Evolutionary conservation across 2,888 invertebrate species (phyloP), one percentile per base, ranked within the genome.

Genomic region (Hypomecis atomaria): DNA sequence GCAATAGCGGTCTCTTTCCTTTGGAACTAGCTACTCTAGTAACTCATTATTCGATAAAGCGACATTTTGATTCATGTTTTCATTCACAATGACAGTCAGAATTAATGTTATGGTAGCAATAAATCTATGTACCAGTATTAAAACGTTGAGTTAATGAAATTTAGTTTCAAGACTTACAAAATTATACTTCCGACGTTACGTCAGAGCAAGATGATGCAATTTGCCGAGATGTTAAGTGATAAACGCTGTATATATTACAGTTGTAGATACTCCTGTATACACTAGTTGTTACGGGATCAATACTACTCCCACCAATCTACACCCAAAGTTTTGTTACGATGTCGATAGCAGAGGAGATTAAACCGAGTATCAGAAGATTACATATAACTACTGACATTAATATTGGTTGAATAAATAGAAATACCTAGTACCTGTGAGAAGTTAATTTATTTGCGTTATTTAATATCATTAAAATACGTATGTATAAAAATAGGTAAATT

Each of bases 171-270:
- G 6, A 36, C 11, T 0, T 49, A 47, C 9, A 6, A 33, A 2
- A 1, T n/a, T 3, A 2, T 6, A 13, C 23, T 1, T 5, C 13
- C 34, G 44, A 23, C 23, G 13, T 56, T 52, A 49, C 48, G 49
- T 56, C 55, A 44, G 11, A 45, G 48, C 7, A 43, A 55, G 61
- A 44, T 62, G 61, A 62, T 56, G 61, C 55, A 62, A 62, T 13
- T 33, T 56, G 6, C 33, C 6, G 13, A 37, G 38, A 50, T 38
- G 7, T 56, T 49, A 34, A 37, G 49, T 50, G 37, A 44, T 45
- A 23, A 40, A 4, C 5, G 33, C 5, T 8, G 23, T 1, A 7
- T 6, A 45, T 23, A 6, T 4, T 47, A 47, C 9, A 33, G 23
- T 23, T 23, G 23, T 23, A 23, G 23, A 23, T 23, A 23, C 23